These are phyloP conservation scores for Geotria australis DNA, from an alignment of 2,797 vertebrate genomes.

Conservation along the genomic window DNA sequence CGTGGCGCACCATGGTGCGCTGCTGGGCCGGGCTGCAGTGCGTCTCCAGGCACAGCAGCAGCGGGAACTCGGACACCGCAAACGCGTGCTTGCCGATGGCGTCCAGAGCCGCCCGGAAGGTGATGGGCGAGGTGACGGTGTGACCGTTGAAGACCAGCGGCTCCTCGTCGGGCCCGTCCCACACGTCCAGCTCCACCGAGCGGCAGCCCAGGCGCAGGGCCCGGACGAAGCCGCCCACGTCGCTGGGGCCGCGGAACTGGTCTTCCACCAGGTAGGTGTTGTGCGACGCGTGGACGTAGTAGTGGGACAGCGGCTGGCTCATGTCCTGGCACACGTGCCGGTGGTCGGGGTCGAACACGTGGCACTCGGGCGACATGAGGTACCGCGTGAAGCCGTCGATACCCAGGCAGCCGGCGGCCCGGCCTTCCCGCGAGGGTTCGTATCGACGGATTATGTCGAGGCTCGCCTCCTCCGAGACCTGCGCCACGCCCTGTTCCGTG, in stretches of 20 bases:
- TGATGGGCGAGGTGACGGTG: constrained; percentile 16
- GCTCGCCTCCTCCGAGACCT: constrained; percentile 44
- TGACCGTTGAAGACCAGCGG: constrained; percentile 42
- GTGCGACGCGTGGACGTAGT: constrained; percentile 68
- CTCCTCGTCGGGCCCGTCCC: constrained; percentile 53
- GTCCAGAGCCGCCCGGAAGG: constrained; percentile 37
- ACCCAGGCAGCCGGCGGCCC: constrained; percentile 37
- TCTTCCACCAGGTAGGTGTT: constrained; percentile 52
- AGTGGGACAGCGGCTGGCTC: constrained; percentile 56
- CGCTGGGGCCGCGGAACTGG: constrained; percentile 50
- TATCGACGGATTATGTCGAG: constrained; percentile 40
- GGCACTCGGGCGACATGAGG: constrained; percentile 60
- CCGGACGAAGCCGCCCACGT: constrained; percentile 44
- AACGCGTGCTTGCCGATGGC: constrained; percentile 62
- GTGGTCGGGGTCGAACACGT: constrained; percentile 68
- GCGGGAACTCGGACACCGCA: constrained; percentile 41
- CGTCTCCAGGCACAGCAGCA: constrained; percentile 51
- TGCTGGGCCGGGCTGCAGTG: constrained; percentile 46
- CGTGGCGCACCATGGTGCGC: constrained; percentile 23
- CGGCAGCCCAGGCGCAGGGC: constrained; percentile 53
- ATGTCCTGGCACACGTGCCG: constrained; percentile 65
- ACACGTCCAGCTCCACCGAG: constrained; percentile 49
- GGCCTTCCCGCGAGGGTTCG: constrained; percentile 47
- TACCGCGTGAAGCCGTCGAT: constrained; percentile 68
- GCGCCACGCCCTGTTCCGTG: constrained; percentile 60